These are phyloP conservation scores for Dromococcyx pavoninus DNA, from an alignment of 2,797 vertebrate genomes.

Conservation along the genomic window DNA sequence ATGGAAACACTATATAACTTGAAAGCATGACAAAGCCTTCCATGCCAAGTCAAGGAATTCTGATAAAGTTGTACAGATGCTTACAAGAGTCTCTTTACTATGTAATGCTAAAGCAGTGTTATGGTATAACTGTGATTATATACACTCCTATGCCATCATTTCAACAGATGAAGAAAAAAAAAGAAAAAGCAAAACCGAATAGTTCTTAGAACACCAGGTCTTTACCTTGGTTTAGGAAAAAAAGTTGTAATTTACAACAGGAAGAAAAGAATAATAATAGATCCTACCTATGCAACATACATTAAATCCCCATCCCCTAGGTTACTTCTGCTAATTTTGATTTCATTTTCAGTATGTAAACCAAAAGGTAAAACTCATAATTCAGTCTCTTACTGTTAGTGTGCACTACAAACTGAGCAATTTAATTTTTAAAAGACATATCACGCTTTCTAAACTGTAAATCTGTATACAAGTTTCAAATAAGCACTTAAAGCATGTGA, in stretches of 20 bases:
- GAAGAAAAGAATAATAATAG: neutral
- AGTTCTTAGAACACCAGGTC: neutral
- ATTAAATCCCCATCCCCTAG: neutral
- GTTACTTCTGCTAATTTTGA: neutral
- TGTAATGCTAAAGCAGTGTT: neutral
- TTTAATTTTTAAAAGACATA: neutral
- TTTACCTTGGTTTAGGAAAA: neutral
- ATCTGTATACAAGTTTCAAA: neutral
- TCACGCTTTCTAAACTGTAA: neutral
- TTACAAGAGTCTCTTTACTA: neutral
- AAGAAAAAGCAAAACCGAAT: rapidly evolving
- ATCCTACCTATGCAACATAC: neutral
- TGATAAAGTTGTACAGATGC: neutral
- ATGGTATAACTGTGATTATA: neutral
- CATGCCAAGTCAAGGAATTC: neutral
- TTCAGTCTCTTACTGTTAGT: neutral
- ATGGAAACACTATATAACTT: neutral
- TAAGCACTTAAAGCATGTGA: neutral
- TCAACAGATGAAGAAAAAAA: neutral
- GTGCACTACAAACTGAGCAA: neutral
- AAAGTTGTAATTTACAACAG: neutral
- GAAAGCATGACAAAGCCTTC: neutral
- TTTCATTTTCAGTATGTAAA: neutral
- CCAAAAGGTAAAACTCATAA: neutral
- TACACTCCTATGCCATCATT: neutral